These are phyloP conservation scores for Drosophila quadrilineata DNA, from an alignment of 1,140 invertebrate species.

Conservation along the genomic window DNA sequence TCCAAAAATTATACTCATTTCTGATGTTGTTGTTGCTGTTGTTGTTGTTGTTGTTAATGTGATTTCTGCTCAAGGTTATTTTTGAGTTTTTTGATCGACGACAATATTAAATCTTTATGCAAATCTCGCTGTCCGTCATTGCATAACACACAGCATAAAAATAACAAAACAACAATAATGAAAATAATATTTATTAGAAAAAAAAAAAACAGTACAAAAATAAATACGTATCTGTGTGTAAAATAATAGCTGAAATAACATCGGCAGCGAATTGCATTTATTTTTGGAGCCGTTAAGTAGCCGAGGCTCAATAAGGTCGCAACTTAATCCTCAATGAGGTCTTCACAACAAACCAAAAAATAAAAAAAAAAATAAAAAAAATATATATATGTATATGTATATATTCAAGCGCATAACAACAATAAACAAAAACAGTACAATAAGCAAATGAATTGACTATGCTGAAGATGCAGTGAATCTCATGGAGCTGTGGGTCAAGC, in stretches of 20 bases:
- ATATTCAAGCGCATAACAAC: too few species aligned
- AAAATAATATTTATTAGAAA: constrained; percentile 15
- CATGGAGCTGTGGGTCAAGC: constrained; percentile 45
- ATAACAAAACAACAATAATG: background rate
- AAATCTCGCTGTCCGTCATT: constrained; percentile 30
- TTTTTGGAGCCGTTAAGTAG: constrained; percentile 80
- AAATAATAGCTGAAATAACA: constrained; percentile 37
- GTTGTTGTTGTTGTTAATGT: constrained; percentile 52
- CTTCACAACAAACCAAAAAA: constrained; percentile 49
- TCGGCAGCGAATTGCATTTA: constrained; percentile 57
- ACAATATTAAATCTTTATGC: constrained; percentile 38
- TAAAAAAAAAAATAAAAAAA: too few species aligned
- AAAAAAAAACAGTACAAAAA: too few species aligned
- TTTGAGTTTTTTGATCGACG: background rate
- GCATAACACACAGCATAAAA: constrained; percentile 42
- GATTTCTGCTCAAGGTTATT: constrained; percentile 28
- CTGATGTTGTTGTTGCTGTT: constrained; percentile 18
- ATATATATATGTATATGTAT: too few species aligned
- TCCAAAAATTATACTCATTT: background rate
- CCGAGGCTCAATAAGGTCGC: constrained; percentile 60
- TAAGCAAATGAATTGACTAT: too few species aligned
- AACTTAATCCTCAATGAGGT: constrained; percentile 68
- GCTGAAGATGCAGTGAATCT: constrained; percentile 22
- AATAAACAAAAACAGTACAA: constrained; percentile 21
- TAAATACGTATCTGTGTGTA: constrained; percentile 21